Base-by-base conservation (phyloP, 2,888 invertebrate species). In the Phasia obesa region DNA sequence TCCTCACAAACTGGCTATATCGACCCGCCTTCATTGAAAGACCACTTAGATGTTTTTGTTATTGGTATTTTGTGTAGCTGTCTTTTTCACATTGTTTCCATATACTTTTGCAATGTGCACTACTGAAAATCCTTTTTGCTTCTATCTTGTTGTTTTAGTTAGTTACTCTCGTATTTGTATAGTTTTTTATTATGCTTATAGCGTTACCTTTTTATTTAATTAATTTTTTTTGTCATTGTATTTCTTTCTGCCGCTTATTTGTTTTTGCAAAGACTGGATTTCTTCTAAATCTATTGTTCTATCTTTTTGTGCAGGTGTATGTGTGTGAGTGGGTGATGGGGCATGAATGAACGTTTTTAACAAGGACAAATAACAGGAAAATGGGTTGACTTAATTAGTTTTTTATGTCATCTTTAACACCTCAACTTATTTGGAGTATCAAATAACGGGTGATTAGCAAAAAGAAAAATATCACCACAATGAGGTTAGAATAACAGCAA, bases 181-280 rank as follows among this genome's bases (percentile, higher is more conserved):
- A n/a, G 35, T 71, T 65, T 35, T 75, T 79, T 67, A 62, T 75
- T 75, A 73, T 71, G 71, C 75, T 83, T 71, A 55, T 44, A 67
- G 71, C 71, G 35, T 79, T 83, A 79, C 79, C 65, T 79, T 77
- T 79, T 71, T 76, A 76, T 76, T 83, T 71, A 83, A 79, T 79
- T 79, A 83, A 76, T 83, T 71, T 79, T 71, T 79, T 75, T 31
- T 70, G 25, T 65, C 51, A 9, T 62, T 60, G 23, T 81, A 60
- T 65, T 65, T 53, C 27, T 21, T 47, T 60, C 21, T 49, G 19
- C 57, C 35, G 62, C 55, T 67, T 31, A 13, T 62, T n/a, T 49
- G 19, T 76, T 51, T 53, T 44, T 21, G 19, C 53, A 25, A 21
- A 55, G 23, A 57, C 11, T 9, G 15, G 55, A 35, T 35, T 23